phyloP scores from a whole-genome alignment of 2,888 invertebrate species.

The Eupithecia subfuscata region DNA sequence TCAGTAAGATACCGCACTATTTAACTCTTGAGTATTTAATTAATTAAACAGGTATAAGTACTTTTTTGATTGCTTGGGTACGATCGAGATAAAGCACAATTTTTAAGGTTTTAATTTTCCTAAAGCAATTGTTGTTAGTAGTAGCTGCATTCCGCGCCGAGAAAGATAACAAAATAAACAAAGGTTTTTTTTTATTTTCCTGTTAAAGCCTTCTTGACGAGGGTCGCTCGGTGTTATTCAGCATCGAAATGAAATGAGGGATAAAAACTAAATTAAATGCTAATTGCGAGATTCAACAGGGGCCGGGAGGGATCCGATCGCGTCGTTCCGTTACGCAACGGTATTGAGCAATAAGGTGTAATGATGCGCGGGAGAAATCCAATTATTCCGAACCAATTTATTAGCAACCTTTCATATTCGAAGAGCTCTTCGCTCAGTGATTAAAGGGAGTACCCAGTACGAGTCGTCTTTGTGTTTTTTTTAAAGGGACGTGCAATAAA shows the following conservation, averaged over 20 bases:
- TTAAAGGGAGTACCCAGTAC: constrained; percentile 27
- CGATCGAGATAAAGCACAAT: constrained; percentile 61
- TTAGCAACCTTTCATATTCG: constrained; percentile 41
- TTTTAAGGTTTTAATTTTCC: constrained; percentile 69
- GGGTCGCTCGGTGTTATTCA: constrained; percentile 72
- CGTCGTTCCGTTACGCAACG: constrained; percentile 57
- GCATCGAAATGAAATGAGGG: constrained; percentile 75
- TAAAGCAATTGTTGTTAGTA: constrained; percentile 65
- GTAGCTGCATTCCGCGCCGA: constrained; percentile 63
- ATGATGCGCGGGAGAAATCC: constrained; percentile 62
- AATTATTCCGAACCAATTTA: constrained; percentile 52
- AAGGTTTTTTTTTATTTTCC: constrained; percentile 67
- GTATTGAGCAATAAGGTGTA: constrained; percentile 65
- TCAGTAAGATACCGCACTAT: constrained; percentile 9
- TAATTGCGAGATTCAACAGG: constrained; percentile 72
- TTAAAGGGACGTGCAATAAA: constrained; percentile 38
- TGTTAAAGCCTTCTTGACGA: constrained; percentile 73
- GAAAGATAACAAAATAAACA: constrained; percentile 74
- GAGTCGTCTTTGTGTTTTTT: constrained; percentile 37
- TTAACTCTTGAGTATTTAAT: constrained; percentile 11
- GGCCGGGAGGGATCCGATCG: constrained; percentile 58
- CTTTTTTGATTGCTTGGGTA: constrained; percentile 15
- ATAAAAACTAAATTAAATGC: constrained; percentile 79
- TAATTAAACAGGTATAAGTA: constrained; percentile 15
- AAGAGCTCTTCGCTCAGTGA: constrained; percentile 32